Conservation (phyloP, 2,113 vertebrate genomes). For the Phalacrocorax brasilianus region DNA sequence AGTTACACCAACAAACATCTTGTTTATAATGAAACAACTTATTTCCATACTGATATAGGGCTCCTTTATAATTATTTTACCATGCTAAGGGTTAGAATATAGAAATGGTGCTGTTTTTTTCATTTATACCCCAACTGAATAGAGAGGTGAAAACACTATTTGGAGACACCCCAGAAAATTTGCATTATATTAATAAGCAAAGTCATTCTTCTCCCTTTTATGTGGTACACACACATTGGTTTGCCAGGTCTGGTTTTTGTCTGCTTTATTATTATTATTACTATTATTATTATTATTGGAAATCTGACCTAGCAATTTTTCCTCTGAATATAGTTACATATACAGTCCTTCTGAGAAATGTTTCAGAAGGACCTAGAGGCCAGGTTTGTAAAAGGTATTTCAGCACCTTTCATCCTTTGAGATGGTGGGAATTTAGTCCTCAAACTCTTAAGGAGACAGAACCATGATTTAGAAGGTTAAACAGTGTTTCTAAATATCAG, state of each 20-base stretch:
- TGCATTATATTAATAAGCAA: slow-evolving; percentile 44
- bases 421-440: background rate
- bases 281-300: slow-evolving; percentile 17
- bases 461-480: background rate
- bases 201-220: slow-evolving; percentile 46
- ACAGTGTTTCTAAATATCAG: background rate
- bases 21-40: background rate
- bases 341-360: background rate
- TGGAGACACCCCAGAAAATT: slow-evolving; percentile 41
- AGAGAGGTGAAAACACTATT: slow-evolving; percentile 43
- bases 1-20: background rate
- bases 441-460: background rate
- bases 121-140: background rate
- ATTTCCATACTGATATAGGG: background rate
- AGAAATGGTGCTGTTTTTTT: background rate
- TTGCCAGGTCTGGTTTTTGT: slow-evolving; percentile 19
- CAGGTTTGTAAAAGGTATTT: background rate
- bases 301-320: slow-evolving; percentile 43
- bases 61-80: background rate
- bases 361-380: background rate
- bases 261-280: slow-evolving; percentile 19
- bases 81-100: background rate
- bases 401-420: slow-evolving; percentile 1
- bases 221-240: slow-evolving; percentile 37
- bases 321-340: background rate